Evolutionary conservation across 2,888 invertebrate genomes (phyloP).

Genomic region (Mythimna albipuncta): DNA sequence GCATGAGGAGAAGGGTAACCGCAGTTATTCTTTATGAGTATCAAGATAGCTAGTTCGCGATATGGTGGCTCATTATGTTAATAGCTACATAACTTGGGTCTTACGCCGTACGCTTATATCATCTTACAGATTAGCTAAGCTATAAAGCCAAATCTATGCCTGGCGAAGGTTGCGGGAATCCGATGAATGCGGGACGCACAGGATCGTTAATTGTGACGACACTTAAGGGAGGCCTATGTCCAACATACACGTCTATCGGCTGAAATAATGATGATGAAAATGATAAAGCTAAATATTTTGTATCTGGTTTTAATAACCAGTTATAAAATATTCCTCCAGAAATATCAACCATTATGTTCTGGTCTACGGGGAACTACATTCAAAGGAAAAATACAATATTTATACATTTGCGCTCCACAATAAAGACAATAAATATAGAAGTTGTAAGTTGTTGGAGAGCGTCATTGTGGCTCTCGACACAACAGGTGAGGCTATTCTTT

Average conservation of each 20-base stretch:
- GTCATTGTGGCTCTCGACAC: slow-evolving; percentile 60
- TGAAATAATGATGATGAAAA: too few species aligned
- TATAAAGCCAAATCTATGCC: too few species aligned
- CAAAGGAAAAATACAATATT: slow-evolving; percentile 19
- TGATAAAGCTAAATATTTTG: too few species aligned
- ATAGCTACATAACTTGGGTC: slow-evolving; percentile 1
- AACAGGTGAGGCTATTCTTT: slow-evolving; percentile 69
- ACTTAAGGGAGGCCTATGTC: too few species aligned
- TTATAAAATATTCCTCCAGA: neutral
- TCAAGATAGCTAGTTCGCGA: slow-evolving; percentile 52
- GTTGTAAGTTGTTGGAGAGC: slow-evolving; percentile 51
- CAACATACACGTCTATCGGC: too few species aligned
- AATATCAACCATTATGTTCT: neutral
- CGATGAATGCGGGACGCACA: too few species aligned
- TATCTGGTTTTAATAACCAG: too few species aligned
- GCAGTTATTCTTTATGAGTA: slow-evolving; percentile 76
- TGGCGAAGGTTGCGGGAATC: too few species aligned
- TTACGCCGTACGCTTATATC: slow-evolving; percentile 1
- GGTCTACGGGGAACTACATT: neutral
- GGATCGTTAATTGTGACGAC: too few species aligned
- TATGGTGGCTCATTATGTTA: slow-evolving; percentile 26
- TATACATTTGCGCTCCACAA: slow-evolving; percentile 48
- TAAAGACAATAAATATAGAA: slow-evolving; percentile 58
- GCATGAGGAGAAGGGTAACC: slow-evolving; percentile 68
- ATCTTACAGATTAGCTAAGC: slow-evolving; percentile 3